These are phyloP conservation scores for Gila robusta DNA, from an alignment of 2,797 vertebrate species.

Conservation along the genomic window DNA sequence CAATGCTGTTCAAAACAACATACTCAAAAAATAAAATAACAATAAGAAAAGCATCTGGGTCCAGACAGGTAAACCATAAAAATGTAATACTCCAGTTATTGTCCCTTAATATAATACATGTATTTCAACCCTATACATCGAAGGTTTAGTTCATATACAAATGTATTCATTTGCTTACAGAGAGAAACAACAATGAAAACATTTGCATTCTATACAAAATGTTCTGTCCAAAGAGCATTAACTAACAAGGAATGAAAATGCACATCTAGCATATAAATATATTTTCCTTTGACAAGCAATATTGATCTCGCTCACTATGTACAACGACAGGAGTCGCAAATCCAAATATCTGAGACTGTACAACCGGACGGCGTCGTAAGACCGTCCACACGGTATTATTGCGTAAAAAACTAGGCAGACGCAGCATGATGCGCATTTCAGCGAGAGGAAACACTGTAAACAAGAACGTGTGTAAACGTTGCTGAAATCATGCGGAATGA, in stretches of 20 bases:
- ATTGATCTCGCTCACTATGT: slow-evolving; percentile 51
- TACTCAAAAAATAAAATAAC: slow-evolving; percentile 52
- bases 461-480: slow-evolving; percentile 73
- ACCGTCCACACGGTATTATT: slow-evolving; percentile 61
- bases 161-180: slow-evolving; percentile 62
- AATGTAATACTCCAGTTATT: slow-evolving; percentile 73
- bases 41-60: slow-evolving; percentile 10
- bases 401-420: slow-evolving; percentile 64
- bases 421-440: slow-evolving; percentile 50
- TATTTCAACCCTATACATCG: slow-evolving; percentile 36
- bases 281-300: slow-evolving; percentile 51
- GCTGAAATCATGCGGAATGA: slow-evolving; percentile 45
- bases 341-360: slow-evolving; percentile 38
- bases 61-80: slow-evolving; percentile 57
- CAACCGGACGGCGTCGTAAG: slow-evolving; percentile 26
- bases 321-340: slow-evolving; percentile 65
- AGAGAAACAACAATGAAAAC: slow-evolving; percentile 65
- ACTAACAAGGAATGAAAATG: slow-evolving; percentile 66
- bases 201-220: slow-evolving; percentile 75
- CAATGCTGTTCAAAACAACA: slow-evolving; percentile 74
- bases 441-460: slow-evolving; percentile 76
- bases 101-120: slow-evolving; percentile 64
- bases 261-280: slow-evolving; percentile 65
- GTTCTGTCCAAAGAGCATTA: slow-evolving; percentile 44
- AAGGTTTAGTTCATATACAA: slow-evolving; percentile 66